Evolutionary conservation across 2,113 vertebrate genomes (phyloP), one percentile per base, ranked within the genome.

Genomic region (Plotosus lineatus): DNA sequence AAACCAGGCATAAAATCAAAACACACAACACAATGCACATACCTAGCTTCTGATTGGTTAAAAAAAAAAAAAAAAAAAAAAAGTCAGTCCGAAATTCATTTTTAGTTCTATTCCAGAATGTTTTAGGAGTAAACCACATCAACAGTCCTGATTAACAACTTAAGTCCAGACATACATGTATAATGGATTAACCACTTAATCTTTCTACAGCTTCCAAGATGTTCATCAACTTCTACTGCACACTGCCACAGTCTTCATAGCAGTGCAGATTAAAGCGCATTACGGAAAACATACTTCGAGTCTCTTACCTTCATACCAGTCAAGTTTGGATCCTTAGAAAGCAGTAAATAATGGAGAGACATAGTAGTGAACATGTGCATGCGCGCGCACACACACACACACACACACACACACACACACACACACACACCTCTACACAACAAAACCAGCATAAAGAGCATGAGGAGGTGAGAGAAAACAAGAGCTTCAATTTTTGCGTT

Each of bases 271-370:
- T n/a, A 68, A 42, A 38, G 31, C 60, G 83, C 82, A 85, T 82
- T 85, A 79, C 28, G 82, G 79, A 78, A 86, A 77, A 82, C 0
- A 7, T 26, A 50, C 23, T 10, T 28, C 46, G 21, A 72, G 5
- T 7, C 38, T 36, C 80, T 91, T 90, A 92, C 90, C 90, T 89
- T 88, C n/a, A 81, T 73, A 56, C 86, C 87, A 75, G 82, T 44
- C 44, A 85, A 75, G 80, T 73, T 85, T 1, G 87, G 81, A 42
- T 91, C 90, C 91, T 90, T 85, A 46, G 61, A 44, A 40, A 83
- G 86, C 83, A 83, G 89, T 85, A 23, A 75, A 53, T 38, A 26
- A 85, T 42, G 26, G 17, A 88, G 33, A 89, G 23, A 88, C 44
- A 85, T 23, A 44, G 7, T 9, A n/a, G 66, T 65, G 72, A 73